Conservation (phyloP, 2,113 vertebrate species). For the Tichodroma muraria region DNA sequence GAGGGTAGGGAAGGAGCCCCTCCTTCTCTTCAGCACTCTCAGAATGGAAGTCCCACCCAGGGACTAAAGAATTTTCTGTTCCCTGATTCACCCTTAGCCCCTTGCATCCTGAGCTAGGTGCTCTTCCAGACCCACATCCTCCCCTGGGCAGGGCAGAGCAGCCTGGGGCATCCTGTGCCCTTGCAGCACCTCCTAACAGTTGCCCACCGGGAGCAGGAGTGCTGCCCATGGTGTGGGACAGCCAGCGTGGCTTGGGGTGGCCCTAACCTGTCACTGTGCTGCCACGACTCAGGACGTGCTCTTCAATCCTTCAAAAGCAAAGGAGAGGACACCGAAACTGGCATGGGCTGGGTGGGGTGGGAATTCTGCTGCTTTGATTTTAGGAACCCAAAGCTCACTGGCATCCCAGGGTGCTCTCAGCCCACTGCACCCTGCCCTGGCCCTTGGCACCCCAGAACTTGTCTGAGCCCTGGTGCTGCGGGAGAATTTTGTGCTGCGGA, state of each 20-base stretch:
- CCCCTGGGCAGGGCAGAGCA: neutral
- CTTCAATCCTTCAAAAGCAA: neutral
- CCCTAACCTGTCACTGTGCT: neutral
- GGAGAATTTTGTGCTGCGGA: neutral
- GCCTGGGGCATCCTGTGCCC: neutral
- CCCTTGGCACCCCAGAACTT: accelerated
- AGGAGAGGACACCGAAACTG: neutral
- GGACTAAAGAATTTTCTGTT: neutral
- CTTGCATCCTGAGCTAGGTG: neutral
- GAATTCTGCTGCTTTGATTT: neutral
- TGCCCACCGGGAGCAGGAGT: neutral
- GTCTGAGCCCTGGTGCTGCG: accelerated
- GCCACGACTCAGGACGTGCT: accelerated
- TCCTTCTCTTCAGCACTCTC: neutral
- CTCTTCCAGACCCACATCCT: neutral
- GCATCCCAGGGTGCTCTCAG: neutral
- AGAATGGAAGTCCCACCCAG: neutral
- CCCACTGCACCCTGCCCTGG: neutral
- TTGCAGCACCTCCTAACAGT: neutral
- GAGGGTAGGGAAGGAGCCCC: neutral
- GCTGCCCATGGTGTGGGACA: neutral
- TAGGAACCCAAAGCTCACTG: neutral
- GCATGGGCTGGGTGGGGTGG: neutral
- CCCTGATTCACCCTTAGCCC: neutral
- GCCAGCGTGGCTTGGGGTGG: neutral